Conservation (phyloP, 1,140 invertebrate species). For the Glossosoma conforme region DNA sequence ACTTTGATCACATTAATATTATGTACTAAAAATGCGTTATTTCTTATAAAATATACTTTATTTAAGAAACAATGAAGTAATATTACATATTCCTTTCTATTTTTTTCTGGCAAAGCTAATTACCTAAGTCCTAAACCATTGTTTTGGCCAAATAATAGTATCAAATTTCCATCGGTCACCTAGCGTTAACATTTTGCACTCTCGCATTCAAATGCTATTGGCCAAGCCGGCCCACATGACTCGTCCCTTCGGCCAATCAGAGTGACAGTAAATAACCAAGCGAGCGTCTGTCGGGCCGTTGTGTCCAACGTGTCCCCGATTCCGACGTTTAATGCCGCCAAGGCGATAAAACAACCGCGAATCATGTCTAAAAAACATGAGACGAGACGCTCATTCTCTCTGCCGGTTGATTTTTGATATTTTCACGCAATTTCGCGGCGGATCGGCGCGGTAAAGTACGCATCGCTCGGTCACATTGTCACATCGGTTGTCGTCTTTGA, state of each 20-base stretch:
- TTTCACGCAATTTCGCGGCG: conserved; percentile 11
- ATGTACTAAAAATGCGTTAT: too few species aligned
- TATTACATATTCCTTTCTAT: too few species aligned
- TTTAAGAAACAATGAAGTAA: too few species aligned
- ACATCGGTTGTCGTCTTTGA: conserved; percentile 2
- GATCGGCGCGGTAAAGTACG: conserved; percentile 2
- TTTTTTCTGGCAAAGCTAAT: too few species aligned
- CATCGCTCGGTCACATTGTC: conserved; percentile 16
- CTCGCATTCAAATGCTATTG: conserved; percentile 18
- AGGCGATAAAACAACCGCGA: conserved; percentile 15
- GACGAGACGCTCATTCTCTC: too few species aligned
- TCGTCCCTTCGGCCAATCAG: conserved; percentile 10
- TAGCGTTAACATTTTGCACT: conserved; percentile 5
- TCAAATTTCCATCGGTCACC: conserved; percentile 10
- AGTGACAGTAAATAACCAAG: conserved; percentile 24
- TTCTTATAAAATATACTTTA: too few species aligned
- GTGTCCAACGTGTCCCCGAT: conserved; percentile 23
- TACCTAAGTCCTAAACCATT: too few species aligned
- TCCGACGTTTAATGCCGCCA: conserved; percentile 15
- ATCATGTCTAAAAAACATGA: neutral
- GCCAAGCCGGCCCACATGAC: conserved; percentile 5
- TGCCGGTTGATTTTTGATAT: conserved; percentile 1
- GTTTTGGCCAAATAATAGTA: too few species aligned
- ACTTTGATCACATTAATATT: too few species aligned
- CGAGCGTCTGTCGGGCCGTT: conserved; percentile 15